These are phyloP conservation scores for Brachionus rubens DNA, from an alignment of 1,140 invertebrate genomes.

Conservation along the genomic window DNA sequence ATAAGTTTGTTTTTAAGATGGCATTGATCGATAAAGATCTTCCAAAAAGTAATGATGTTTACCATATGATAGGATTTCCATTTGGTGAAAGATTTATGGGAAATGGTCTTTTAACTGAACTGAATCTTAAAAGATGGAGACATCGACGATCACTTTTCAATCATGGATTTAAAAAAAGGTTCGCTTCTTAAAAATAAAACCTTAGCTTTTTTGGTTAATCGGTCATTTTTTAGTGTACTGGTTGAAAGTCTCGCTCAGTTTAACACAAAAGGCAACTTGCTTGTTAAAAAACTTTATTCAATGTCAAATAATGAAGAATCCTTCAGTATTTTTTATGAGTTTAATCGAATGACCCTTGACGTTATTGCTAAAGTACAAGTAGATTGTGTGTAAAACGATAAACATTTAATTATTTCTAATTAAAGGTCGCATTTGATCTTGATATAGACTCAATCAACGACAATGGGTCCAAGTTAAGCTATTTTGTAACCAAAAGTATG, in stretches of 20 bases:
- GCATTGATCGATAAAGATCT: slow-evolving; percentile 4
- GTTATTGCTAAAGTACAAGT: not conserved
- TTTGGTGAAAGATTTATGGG: slow-evolving; percentile 27
- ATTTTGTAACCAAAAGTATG: not conserved
- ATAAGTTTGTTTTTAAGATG: not conserved
- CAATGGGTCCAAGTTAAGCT: not conserved
- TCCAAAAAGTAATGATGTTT: slow-evolving; percentile 1
- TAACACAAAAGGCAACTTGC: slow-evolving; percentile 3
- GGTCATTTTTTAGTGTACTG: not conserved
- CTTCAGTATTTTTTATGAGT: not conserved
- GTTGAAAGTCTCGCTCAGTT: not conserved
- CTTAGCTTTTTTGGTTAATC: not conserved
- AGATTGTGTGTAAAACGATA: not conserved
- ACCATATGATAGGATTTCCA: not conserved
- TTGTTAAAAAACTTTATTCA: not conserved
- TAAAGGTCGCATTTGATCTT: slow-evolving; percentile 16
- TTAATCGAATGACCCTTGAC: slow-evolving; percentile 19
- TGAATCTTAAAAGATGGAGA: slow-evolving; percentile 31
- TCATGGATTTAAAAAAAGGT: slow-evolving; percentile 29
- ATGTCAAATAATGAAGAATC: not conserved
- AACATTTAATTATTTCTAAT: not conserved
- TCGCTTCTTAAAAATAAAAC: not conserved
- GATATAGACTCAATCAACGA: slow-evolving; percentile 3
- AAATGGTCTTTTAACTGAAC: not conserved
- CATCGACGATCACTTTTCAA: slow-evolving; percentile 1